A percentile compares a stretch with the other conserved stretches of the same genome.
These are phyloP conservation scores for Hypotaenidia okinawae DNA, from an alignment of 2,797 vertebrate genomes.

Conservation along the genomic window DNA sequence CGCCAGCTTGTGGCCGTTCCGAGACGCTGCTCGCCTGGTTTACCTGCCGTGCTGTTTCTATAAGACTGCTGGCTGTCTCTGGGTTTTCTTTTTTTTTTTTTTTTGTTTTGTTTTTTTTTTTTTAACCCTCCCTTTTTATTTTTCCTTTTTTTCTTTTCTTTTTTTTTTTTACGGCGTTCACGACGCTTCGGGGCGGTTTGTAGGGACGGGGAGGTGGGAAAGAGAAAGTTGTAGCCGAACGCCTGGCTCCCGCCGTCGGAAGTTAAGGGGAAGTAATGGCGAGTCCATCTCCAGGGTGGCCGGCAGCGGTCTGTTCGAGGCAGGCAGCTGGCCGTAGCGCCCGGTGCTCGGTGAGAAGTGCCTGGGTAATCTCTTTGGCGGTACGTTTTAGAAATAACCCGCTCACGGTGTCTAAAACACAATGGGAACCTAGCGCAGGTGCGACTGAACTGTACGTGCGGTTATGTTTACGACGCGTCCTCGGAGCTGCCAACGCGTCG, in stretches of 20 bases:
- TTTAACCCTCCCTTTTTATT: neutral
- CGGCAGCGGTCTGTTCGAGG: neutral
- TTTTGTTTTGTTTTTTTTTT: neutral
- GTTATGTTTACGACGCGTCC: conserved; percentile 2
- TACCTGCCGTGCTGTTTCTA: conserved; percentile 1
- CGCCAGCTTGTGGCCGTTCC: neutral
- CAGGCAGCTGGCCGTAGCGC: neutral
- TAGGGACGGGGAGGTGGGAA: conserved; percentile 16
- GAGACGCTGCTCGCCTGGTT: conserved; percentile 33
- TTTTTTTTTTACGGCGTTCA: neutral
- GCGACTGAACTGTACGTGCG: neutral
- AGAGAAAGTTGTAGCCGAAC: neutral
- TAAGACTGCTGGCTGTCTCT: conserved; percentile 6
- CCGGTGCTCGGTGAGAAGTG: neutral
- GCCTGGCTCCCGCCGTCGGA: neutral
- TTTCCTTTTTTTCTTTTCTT: neutral
- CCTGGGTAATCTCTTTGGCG: neutral
- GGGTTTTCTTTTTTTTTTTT: neutral
- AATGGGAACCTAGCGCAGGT: conserved; percentile 11
- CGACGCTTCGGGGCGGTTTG: neutral
- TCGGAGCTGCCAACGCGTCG: neutral
- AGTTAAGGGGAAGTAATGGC: neutral
- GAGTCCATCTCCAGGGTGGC: conserved; percentile 8
- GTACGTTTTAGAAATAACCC: conserved; percentile 12
- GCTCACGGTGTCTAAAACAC: conserved; percentile 1